Conservation (phyloP, 2,113 vertebrate genomes). For the Tupaia chinensis region DNA sequence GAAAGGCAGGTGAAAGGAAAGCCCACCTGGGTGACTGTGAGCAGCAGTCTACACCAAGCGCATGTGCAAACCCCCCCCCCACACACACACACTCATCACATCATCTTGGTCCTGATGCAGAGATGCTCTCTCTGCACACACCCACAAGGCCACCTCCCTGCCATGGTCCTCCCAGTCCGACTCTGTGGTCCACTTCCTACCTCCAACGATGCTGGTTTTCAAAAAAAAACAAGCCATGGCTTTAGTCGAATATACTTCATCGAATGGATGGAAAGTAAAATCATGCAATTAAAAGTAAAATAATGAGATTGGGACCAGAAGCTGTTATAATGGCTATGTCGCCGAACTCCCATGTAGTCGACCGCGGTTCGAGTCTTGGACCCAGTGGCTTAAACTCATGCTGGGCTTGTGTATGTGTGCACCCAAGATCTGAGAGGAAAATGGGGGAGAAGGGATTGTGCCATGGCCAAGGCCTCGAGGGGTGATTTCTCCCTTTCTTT, state of each 20-base stretch:
- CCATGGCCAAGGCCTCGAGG: too few species aligned
- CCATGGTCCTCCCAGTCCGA: not conserved
- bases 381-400: too few species aligned
- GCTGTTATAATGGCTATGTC: not conserved
- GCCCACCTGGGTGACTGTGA: not conserved
- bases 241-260: not conserved
- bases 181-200: not conserved
- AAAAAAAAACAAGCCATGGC: not conserved
- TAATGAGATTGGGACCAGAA: not conserved
- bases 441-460: too few species aligned
- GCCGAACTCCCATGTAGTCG: too few species aligned
- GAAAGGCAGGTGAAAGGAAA: rapidly evolving
- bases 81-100: rapidly evolving
- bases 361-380: too few species aligned
- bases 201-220: not conserved
- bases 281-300: not conserved
- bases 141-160: rapidly evolving
- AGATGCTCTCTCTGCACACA: too few species aligned
- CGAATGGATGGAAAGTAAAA: not conserved
- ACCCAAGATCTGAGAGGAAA: too few species aligned
- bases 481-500: too few species aligned
- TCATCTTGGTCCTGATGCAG: too few species aligned
- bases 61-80: rapidly evolving
- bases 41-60: too few species aligned
- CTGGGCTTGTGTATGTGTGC: too few species aligned